Evolutionary conservation across 2,888 invertebrate species (phyloP), one percentile per base, ranked within the genome.

Genomic region (Clepsis dumicolana): DNA sequence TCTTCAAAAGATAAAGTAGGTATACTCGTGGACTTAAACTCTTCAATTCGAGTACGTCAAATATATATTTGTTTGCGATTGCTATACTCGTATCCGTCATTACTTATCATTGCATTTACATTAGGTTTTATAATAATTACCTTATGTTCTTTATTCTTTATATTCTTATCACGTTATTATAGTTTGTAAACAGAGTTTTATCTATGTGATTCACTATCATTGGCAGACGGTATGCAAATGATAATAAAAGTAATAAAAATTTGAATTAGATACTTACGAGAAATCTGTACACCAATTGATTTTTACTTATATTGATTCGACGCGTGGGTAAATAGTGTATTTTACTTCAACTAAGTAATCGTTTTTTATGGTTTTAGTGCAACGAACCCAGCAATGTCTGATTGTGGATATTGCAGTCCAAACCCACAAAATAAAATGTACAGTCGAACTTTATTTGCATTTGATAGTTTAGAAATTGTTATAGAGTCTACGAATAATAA

Each of bases 21-120:
- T 18, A 10, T 29, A 18, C 10, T 16, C 16, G 18, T 44, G n/a
- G 18, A 54, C 10, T 16, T 54, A 29, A 54, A 18, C 54, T 54
- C 54, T 18, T 32, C 16, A 54, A 8, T 32, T 54, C 21, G 48
- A 0, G 21, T 12, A 21, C 3, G 12, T 54, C 16, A 54, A 29
- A 18, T 29, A 29, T 54, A 4, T 29, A 16, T 12, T 54, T 54
- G 18, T 44, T 44, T 44, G 44, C 44, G 16, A 29, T 1, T 18
- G 29, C 21, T 48, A 48, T 48, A 27, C 8, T 8, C 29, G 29
- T 16, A 27, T 18, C 18, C 29, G 29, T 16, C 10, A 54, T 56
- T 56, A 56, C 18, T 32, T 4, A 21, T 56, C 44, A 32, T 56
- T 32, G 21, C 27, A 18, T 54, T 32, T 54, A 16, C 48, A 48